These are phyloP conservation scores for Philotrypesis tridentata DNA, from an alignment of 1,140 invertebrate species.

Conservation along the genomic window DNA sequence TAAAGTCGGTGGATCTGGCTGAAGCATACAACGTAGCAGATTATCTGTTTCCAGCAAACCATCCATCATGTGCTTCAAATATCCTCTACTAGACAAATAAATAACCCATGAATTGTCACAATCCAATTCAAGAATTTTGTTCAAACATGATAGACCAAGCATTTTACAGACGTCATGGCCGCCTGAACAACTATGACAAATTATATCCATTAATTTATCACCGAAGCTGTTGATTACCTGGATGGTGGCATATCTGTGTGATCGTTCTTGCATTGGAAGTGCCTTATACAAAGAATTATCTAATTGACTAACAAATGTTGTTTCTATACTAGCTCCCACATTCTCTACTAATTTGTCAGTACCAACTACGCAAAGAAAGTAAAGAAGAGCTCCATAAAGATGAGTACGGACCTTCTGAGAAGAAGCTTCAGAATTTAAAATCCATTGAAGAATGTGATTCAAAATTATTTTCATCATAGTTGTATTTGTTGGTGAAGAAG, in stretches of 20 bases:
- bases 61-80: constrained; percentile 88
- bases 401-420: constrained; percentile 89
- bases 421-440: constrained; percentile 80
- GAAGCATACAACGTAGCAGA: constrained; percentile 80
- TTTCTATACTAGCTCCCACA: constrained; percentile 54
- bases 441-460: constrained; percentile 82
- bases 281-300: constrained; percentile 75
- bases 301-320: constrained; percentile 75
- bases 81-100: constrained; percentile 85
- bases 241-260: constrained; percentile 64
- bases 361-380: constrained; percentile 86
- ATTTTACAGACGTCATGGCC: constrained; percentile 93
- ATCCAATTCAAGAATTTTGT: constrained; percentile 85
- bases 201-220: constrained; percentile 86
- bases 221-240: constrained; percentile 82
- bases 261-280: constrained; percentile 69
- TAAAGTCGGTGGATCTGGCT: constrained; percentile 81
- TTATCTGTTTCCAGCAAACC: constrained; percentile 84
- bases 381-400: constrained; percentile 84
- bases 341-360: constrained; percentile 64
- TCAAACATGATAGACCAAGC: constrained; percentile 87
- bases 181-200: constrained; percentile 89
- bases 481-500: constrained; percentile 72
- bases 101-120: constrained; percentile 83
- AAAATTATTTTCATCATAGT: constrained; percentile 82